Base-by-base conservation (phyloP, 2,888 invertebrate genomes). In the Eugnorisma glareosa region DNA sequence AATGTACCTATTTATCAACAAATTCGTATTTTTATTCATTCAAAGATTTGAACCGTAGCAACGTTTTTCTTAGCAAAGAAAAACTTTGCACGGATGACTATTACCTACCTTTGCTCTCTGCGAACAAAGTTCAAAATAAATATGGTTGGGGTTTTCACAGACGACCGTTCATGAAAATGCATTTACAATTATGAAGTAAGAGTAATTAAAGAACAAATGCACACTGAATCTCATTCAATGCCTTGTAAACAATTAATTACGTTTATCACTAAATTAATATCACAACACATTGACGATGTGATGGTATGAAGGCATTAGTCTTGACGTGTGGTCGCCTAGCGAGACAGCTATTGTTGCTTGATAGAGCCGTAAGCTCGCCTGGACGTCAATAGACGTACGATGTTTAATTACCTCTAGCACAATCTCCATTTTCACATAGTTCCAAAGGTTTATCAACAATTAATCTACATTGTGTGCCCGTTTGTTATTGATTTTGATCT, bases 281-380 rank as follows among this genome's bases (percentile, higher is more conserved):
- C 31, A 64, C 21, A 71, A 57, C 28, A 66, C n/a, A 37, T 67
- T 67, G 68, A 51, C 28, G 24, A 57, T n/a, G 18, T 72, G 63
- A 64, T 45, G 18, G 21, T 43, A 71, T 71, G 45, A 57, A 77
- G 45, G 57, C 45, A 40, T 71, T 61, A 21, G 51, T 40, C 13
- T 57, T 75, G 74, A 69, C 71, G 63, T 75, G 57, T 37, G 59
- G 40, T 8, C 57, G 59, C 5, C 67, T 28, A 57, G 67, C 7
- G 48, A 51, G 79, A 64, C 70, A 82, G 73, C 81, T 79, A 83
- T 83, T 89, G 85, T 87, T 76, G 66, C 75, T 75, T 73, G 80
- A 88, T 87, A 80, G 84, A 86, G 69, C 78, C 66, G 79, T 82
- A 77, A 66, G 77, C 76, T 70, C 81, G 78, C 70, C 66, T 81